phyloP scores from a whole-genome alignment of 2,888 invertebrate genomes.

The Calliopum simillimum region DNA sequence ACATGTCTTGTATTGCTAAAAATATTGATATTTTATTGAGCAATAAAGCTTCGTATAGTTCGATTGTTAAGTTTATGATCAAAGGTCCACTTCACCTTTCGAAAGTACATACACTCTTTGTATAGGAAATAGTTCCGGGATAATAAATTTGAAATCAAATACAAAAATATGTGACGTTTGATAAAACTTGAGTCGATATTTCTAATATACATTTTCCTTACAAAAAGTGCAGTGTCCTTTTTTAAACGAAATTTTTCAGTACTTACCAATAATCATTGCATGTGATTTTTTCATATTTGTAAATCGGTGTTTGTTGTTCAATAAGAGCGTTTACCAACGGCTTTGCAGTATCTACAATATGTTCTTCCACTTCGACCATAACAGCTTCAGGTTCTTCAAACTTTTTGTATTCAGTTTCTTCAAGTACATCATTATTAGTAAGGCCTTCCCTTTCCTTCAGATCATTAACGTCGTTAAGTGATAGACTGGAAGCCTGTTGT shows the following conservation, averaged over 20 bases:
- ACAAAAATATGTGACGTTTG: too few species aligned
- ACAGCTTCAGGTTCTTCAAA: constrained; percentile 75
- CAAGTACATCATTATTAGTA: constrained; percentile 53
- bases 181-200: too few species aligned
- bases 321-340: constrained; percentile 75
- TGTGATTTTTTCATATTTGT: constrained; percentile 74
- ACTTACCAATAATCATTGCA: constrained; percentile 71
- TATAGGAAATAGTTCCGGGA: too few species aligned
- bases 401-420: constrained; percentile 60
- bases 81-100: too few species aligned
- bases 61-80: too few species aligned
- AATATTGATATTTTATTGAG: background rate
- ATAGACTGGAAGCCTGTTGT: constrained; percentile 79
- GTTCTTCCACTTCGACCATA: constrained; percentile 84
- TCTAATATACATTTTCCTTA: too few species aligned
- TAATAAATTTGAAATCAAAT: too few species aligned
- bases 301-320: constrained; percentile 79
- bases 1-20: constrained; percentile 61
- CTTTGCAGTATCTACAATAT: constrained; percentile 82
- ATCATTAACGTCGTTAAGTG: constrained; percentile 79
- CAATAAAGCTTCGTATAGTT: too few species aligned
- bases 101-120: too few species aligned
- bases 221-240: too few species aligned
- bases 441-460: constrained; percentile 69
- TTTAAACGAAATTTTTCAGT: too few species aligned